Base-by-base conservation (phyloP, 2,888 invertebrate genomes). In the Brachynemurus nebulosus region DNA sequence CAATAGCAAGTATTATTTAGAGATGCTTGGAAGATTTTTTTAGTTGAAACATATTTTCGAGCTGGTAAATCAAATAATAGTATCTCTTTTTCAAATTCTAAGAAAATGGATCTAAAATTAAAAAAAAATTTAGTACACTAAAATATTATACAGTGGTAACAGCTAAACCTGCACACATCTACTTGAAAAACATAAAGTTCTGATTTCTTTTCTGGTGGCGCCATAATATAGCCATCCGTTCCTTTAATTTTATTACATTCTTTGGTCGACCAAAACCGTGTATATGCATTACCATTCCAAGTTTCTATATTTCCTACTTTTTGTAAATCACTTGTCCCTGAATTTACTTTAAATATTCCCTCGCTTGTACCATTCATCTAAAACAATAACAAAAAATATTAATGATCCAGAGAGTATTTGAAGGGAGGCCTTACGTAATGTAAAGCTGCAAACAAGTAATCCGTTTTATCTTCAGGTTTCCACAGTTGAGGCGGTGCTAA, bases 381-480 rank as follows among this genome's bases (percentile, higher is more conserved):
- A 34, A 51, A 49, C 19, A 44, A 36, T 27, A 14, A 3, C n/a
- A 11, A 33, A 11, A 38, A 19, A 18, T 9, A n/a, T 38, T 5
- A 14, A 20, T 6, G 20, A n/a, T 8, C 12, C 2, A n/a, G 9
- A 23, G n/a, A 39, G 20, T n/a, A 17, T 27, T 11, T 12, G n/a
- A n/a, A n/a, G 62, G 68, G 25, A 25, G 18, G 23, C 64, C 71
- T 61, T 60, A 74, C 74, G 51, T 72, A 69, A 36, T 62, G 59
- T 52, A 74, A 71, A 65, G 73, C 66, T 0, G 74, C 70, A 60
- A 73, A 73, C 51, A 68, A 66, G 48, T 64, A 71, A 40, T 72
- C 72, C n/a, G 60, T 58, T 2, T 59, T 62, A n/a, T 68, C 65
- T 3, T 65, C 66, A 2, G 53, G 54, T 19, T 67, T 54, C 62